phyloP scores from a whole-genome alignment of 2,888 invertebrate species.

The Hybos culiciformis region DNA sequence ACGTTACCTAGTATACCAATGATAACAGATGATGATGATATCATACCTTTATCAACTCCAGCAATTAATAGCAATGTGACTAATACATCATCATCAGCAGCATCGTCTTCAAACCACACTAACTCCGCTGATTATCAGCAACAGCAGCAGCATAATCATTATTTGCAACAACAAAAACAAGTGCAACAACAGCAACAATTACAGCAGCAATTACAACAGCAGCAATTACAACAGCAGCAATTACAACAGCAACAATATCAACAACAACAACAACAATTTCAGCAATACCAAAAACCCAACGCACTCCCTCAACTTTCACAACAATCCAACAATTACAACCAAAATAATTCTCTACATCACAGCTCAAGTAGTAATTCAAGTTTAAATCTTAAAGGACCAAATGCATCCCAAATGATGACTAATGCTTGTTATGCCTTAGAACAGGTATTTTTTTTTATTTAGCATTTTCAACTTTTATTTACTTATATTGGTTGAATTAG shows the following conservation, averaged over 20 bases:
- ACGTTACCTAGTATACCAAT: constrained; percentile 61
- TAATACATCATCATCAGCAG: constrained; percentile 19
- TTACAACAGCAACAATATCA: constrained; percentile 10
- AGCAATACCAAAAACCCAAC: no score
- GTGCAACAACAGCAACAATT: constrained; percentile 13
- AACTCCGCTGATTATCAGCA: constrained; percentile 18
- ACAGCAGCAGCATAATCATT: constrained; percentile 20
- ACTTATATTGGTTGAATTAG: no score
- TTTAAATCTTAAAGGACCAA: constrained; percentile 18
- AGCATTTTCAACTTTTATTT: not conserved
- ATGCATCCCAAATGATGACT: constrained; percentile 25
- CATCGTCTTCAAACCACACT: constrained; percentile 21
- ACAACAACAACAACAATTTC: not conserved
- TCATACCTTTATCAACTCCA: constrained; percentile 23
- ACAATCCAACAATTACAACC: constrained; percentile 1
- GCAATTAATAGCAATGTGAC: constrained; percentile 18
- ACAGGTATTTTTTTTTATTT: constrained; percentile 19
- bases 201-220: constrained; percentile 18
- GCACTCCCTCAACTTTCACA: not conserved
- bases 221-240: constrained; percentile 19
- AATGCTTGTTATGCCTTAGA: constrained; percentile 29
- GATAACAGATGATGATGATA: constrained; percentile 48
- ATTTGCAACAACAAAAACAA: constrained; percentile 17
- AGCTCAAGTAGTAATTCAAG: constrained; percentile 9
- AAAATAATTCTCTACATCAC: constrained; percentile 2